These are phyloP conservation scores for Melanophora roralis DNA, from an alignment of 2,888 invertebrate species.

Conservation along the genomic window DNA sequence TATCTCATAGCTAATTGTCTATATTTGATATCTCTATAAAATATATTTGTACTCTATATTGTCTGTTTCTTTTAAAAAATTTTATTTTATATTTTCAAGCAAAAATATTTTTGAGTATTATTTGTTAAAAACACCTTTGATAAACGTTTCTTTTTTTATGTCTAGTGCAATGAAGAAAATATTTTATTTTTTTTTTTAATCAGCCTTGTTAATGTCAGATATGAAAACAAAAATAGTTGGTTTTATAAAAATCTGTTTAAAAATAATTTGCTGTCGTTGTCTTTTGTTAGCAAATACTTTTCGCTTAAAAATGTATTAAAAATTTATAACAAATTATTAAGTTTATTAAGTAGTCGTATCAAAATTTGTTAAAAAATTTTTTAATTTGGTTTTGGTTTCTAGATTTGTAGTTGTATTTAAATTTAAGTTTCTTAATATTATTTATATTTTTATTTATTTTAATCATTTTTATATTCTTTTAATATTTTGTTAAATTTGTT, in stretches of 20 bases:
- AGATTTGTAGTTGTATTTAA: background rate
- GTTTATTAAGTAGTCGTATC: background rate
- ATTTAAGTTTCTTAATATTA: background rate
- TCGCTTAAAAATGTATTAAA: background rate
- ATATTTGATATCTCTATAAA: background rate
- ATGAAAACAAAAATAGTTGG: too few species aligned
- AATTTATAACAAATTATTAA: background rate
- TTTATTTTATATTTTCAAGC: slow-evolving; percentile 18
- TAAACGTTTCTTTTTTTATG: slow-evolving; percentile 16
- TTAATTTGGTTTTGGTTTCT: slow-evolving; percentile 38
- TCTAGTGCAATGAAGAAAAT: background rate
- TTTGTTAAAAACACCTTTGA: too few species aligned
- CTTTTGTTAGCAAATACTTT: slow-evolving; percentile 2
- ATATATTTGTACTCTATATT: slow-evolving; percentile 3
- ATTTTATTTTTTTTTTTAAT: background rate
- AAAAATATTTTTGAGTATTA: too few species aligned
- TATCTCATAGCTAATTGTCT: slow-evolving; percentile 47
- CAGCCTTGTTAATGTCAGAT: background rate
- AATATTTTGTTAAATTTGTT: background rate
- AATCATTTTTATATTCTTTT: background rate
- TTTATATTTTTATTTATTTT: background rate
- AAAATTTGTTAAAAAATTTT: background rate
- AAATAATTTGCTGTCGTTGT: background rate
- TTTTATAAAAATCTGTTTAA: background rate
- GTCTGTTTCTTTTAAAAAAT: too few species aligned